Evolutionary conservation across 2,797 vertebrate species (phyloP).

Genomic region (Arnoldichthys spilopterus): DNA sequence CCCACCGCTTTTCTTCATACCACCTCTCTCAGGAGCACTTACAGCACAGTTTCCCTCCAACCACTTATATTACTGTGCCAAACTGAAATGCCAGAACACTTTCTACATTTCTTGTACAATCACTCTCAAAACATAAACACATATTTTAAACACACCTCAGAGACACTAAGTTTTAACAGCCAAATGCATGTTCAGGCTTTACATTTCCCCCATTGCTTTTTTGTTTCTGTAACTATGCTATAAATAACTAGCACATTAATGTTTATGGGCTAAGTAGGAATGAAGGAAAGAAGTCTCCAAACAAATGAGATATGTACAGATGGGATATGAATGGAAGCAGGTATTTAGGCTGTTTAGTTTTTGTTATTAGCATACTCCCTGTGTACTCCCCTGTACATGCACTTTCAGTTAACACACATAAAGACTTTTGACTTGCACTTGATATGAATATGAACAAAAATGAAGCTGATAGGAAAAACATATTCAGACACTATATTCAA

Average conservation of each 20-base stretch:
- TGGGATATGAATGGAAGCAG: too few species aligned
- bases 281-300: background rate
- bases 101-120: background rate
- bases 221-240: background rate
- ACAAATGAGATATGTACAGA: background rate
- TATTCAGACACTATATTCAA: too few species aligned
- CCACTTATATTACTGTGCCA: background rate
- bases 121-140: background rate
- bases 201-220: background rate
- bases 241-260: background rate
- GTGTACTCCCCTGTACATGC: too few species aligned
- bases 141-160: background rate
- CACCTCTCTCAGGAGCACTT: conserved; percentile 14
- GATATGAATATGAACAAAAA: too few species aligned
- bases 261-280: background rate
- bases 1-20: background rate
- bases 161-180: background rate
- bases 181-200: background rate
- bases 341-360: too few species aligned
- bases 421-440: too few species aligned
- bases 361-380: too few species aligned
- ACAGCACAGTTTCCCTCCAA: background rate
- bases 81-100: conserved; percentile 10
- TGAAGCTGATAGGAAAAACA: too few species aligned
- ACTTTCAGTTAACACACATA: too few species aligned